Percentiles rank a stretch among this genome's conserved stretches.
Evolutionary conservation across 2,888 invertebrate species (phyloP).

Genomic region (Drosophila kuntzei): DNA sequence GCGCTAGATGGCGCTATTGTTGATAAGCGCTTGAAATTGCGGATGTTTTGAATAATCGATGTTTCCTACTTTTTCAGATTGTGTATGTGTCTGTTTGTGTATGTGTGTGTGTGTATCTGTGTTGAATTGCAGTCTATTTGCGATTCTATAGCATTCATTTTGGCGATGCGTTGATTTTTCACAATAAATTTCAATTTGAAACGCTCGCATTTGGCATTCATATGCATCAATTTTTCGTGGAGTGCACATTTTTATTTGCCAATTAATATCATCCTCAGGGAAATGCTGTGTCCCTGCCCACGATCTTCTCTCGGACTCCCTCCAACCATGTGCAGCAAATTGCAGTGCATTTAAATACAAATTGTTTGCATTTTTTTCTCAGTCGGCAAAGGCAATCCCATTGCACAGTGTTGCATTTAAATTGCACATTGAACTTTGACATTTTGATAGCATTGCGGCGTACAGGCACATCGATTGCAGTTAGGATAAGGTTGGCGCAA

Average conservation of each 20-base stretch:
- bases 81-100: not conserved
- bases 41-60: conserved; percentile 81
- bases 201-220: conserved; percentile 50
- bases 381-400: conserved; percentile 45
- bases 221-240: conserved; percentile 55
- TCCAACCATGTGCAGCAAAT: conserved; percentile 52
- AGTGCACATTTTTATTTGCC: conserved; percentile 74
- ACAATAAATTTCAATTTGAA: conserved; percentile 67
- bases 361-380: conserved; percentile 69
- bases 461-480: conserved; percentile 29
- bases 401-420: conserved; percentile 77
- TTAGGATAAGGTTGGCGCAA: conserved; percentile 15
- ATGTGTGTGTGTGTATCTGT: conserved; percentile 6
- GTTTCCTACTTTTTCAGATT: conserved; percentile 59
- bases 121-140: conserved; percentile 39
- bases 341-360: conserved; percentile 75
- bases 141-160: conserved; percentile 43
- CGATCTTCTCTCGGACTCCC: not conserved
- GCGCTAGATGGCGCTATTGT: conserved; percentile 73
- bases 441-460: conserved; percentile 69
- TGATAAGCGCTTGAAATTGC: conserved; percentile 75
- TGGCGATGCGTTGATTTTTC: conserved; percentile 57
- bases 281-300: conserved; percentile 5
- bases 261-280: conserved; percentile 73
- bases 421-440: conserved; percentile 81